Base-by-base conservation (phyloP, 2,797 vertebrate species). In the Eulemur albifrons region DNA sequence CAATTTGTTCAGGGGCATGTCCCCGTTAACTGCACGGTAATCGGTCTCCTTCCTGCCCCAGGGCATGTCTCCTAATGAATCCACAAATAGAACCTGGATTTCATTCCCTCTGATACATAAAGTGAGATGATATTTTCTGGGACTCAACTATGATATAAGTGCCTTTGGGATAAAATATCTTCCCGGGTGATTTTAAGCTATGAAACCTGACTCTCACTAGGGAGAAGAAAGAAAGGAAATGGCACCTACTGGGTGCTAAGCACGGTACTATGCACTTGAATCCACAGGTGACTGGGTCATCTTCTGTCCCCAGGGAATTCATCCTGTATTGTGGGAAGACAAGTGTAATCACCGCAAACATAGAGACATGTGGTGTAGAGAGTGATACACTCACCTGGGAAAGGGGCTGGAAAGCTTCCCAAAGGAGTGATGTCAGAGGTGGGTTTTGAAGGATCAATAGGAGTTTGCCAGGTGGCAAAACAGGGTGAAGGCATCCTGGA, bases 361-460 rank as follows among this genome's bases (percentile, higher is more conserved):
- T 0, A 90, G 84, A 84, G 94, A 35, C 48, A 8, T 5, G 30
- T 18, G 4, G 25, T 12, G 0, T 4, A 17, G 75, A 67, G 38
- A 57, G 30, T 59, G 38, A 50, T 54, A 23, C 45, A 25, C 20
- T 90, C 23, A 0, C 70, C 50, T 45, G 38, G 35, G 72, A 84
- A 52, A 91, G 65, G 69, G 52, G 27, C 61, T 81, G 54, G 52
- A 59, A 57, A 25, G 45, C 88, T 86, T 85, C 43, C 57, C 18
- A 0, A 79, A 92, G 81, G 75, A 32, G 14, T 57, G 73, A 25
- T 61, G 7, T 69, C 88, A 61, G n/a, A 70, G n/a, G 52, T 48
- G 81, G 85, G 82, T 59, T 97, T 96, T 84, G 86, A 91, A 87
- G 95, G 40, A 69, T 95, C 75, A 73, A 0, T 89, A 93, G 88